phyloP scores from a whole-genome alignment of 92 coral and sea anemone genomes.

The Anthopleura xanthogrammica region DNA sequence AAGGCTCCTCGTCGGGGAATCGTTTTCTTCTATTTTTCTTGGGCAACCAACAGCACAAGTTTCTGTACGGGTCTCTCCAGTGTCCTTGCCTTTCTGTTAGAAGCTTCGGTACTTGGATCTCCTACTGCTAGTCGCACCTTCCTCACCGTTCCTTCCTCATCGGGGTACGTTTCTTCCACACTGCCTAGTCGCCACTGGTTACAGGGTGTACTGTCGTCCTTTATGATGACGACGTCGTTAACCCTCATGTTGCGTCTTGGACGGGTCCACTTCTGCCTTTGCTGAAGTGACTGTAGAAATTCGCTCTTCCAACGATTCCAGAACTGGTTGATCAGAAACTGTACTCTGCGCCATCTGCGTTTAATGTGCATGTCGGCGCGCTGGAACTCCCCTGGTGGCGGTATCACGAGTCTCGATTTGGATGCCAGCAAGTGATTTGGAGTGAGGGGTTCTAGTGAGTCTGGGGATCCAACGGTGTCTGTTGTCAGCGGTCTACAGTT shows the following conservation, averaged over 20 bases:
- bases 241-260: background rate
- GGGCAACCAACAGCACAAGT: conserved; percentile 1
- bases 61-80: background rate
- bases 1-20: conserved; percentile 13
- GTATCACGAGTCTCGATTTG: background rate
- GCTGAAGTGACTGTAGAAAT: background rate
- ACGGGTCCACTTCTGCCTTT: conserved; percentile 3
- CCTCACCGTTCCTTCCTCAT: background rate
- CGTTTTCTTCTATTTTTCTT: background rate
- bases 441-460: background rate
- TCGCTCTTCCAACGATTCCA: background rate
- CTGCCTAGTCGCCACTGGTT: conserved; percentile 10
- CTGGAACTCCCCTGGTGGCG: background rate
- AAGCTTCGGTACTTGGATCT: background rate
- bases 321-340: background rate
- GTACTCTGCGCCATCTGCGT: conserved; percentile 4
- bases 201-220: background rate
- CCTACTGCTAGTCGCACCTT: background rate
- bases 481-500: background rate
- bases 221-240: background rate
- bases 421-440: background rate
- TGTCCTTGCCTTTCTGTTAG: background rate
- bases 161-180: conserved; percentile 1
- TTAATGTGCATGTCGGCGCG: background rate
- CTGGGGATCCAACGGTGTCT: background rate